A percentile compares a stretch with the other conserved stretches of the same genome.
phyloP scores from a whole-genome alignment of 2,888 invertebrate species.

The Chloroclystis v-ata region DNA sequence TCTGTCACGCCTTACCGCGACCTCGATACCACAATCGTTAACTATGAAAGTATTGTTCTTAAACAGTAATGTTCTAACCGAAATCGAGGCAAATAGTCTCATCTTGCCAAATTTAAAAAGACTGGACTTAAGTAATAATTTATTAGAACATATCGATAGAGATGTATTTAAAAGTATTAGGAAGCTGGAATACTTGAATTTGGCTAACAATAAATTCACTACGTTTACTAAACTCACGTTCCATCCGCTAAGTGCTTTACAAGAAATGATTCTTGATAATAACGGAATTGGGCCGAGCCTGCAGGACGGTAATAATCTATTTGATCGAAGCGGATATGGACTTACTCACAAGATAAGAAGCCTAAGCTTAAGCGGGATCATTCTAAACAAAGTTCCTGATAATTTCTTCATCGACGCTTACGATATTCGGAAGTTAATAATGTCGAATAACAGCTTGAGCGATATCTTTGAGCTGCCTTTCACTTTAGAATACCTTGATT shows the following conservation, averaged over 20 bases:
- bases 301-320: slow-evolving; percentile 49
- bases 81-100: slow-evolving; percentile 47
- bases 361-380: slow-evolving; percentile 54
- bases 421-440: slow-evolving; percentile 61
- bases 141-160: slow-evolving; percentile 51
- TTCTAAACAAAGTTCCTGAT: slow-evolving; percentile 49
- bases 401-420: slow-evolving; percentile 66
- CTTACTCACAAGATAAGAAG: slow-evolving; percentile 52
- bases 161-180: slow-evolving; percentile 54
- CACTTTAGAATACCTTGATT: slow-evolving; percentile 77
- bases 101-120: slow-evolving; percentile 50
- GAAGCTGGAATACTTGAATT: slow-evolving; percentile 62
- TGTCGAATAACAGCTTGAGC: slow-evolving; percentile 75
- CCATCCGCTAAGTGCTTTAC: slow-evolving; percentile 54
- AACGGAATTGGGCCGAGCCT: slow-evolving; percentile 61
- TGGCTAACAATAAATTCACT: slow-evolving; percentile 63
- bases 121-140: slow-evolving; percentile 64
- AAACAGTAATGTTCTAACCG: slow-evolving; percentile 49
- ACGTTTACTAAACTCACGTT: slow-evolving; percentile 57
- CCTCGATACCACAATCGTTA: slow-evolving; percentile 42
- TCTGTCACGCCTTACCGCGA: slow-evolving; percentile 39
- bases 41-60: slow-evolving; percentile 47
- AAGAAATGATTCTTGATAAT: slow-evolving; percentile 62
- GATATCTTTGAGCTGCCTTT: slow-evolving; percentile 77
- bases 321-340: slow-evolving; percentile 59